Conservation (phyloP, 2,888 invertebrate species). For the Xestia c-nigrum region DNA sequence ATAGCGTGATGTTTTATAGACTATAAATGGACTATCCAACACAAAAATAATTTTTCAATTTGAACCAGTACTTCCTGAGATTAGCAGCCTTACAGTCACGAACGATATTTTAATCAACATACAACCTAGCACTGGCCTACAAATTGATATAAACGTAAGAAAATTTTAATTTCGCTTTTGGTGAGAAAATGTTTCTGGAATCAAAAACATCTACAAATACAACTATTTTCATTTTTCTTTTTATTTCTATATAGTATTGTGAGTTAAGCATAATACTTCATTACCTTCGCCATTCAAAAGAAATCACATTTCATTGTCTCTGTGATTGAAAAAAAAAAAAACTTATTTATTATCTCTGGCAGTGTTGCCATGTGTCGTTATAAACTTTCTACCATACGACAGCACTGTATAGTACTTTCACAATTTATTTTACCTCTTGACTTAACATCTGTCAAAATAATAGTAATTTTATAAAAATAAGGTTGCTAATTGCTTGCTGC, state of each 20-base stretch:
- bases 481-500: background rate
- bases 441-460: background rate
- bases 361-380: slow-evolving; percentile 52
- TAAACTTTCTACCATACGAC: slow-evolving; percentile 4
- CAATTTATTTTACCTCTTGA: background rate
- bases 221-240: slow-evolving; percentile 18
- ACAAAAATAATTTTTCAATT: too few relatives aligned
- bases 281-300: slow-evolving; percentile 38
- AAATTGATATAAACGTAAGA: too few relatives aligned
- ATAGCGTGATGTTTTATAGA: too few relatives aligned
- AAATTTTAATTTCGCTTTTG: background rate
- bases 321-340: slow-evolving; percentile 49
- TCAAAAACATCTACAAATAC: slow-evolving; percentile 33
- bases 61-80: too few relatives aligned
- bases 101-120: too few relatives aligned
- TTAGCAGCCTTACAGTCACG: too few relatives aligned
- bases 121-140: too few relatives aligned
- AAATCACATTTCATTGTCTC: slow-evolving; percentile 33
- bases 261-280: slow-evolving; percentile 55
- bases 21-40: too few relatives aligned
- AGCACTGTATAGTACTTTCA: slow-evolving; percentile 12
- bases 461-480: background rate
- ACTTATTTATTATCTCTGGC: slow-evolving; percentile 48
- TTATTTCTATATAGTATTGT: slow-evolving; percentile 44
- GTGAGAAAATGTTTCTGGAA: background rate